phyloP scores from a whole-genome alignment of 2,797 vertebrate species.

The Anabas testudineus region DNA sequence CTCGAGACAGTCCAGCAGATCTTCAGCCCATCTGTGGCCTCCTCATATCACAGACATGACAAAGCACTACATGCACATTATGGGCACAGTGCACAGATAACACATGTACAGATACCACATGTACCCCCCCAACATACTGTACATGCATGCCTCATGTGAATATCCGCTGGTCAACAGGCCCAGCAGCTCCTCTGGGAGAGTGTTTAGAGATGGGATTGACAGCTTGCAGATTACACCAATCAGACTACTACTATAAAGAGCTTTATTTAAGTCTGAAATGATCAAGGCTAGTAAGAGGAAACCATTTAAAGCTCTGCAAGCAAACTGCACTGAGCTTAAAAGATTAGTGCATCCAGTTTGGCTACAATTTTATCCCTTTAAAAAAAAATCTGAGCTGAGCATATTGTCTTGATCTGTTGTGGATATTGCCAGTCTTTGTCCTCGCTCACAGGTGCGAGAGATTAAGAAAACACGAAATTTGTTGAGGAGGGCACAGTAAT shows the following conservation, averaged over 20 bases:
- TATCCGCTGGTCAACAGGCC: conserved; percentile 36
- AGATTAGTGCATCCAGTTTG: conserved; percentile 77
- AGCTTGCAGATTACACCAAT: conserved; percentile 83
- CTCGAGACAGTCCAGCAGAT: conserved; percentile 73
- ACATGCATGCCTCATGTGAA: conserved; percentile 51
- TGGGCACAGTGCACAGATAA: conserved; percentile 4
- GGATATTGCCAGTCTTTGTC: conserved; percentile 63
- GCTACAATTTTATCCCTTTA: conserved; percentile 75
- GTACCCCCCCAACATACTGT: conserved; percentile 27
- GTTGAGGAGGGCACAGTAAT: conserved; percentile 49
- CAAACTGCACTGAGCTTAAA: conserved; percentile 77
- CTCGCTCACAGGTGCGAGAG: conserved; percentile 68
- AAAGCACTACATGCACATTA: conserved; percentile 14
- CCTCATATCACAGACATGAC: conserved; percentile 55
- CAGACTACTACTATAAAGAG: conserved; percentile 76
- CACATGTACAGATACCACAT: conserved; percentile 25
- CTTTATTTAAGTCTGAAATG: conserved; percentile 82
- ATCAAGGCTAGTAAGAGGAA: conserved; percentile 78
- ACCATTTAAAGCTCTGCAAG: conserved; percentile 71
- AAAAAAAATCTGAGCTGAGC: conserved; percentile 56
- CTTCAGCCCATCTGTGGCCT: conserved; percentile 77
- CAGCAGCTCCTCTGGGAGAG: conserved; percentile 53
- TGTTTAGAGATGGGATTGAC: conserved; percentile 70
- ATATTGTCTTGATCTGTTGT: conserved; percentile 73
- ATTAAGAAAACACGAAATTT: conserved; percentile 56